Conservation (phyloP, 2,113 vertebrate species). For the Pterocles burchelli region DNA sequence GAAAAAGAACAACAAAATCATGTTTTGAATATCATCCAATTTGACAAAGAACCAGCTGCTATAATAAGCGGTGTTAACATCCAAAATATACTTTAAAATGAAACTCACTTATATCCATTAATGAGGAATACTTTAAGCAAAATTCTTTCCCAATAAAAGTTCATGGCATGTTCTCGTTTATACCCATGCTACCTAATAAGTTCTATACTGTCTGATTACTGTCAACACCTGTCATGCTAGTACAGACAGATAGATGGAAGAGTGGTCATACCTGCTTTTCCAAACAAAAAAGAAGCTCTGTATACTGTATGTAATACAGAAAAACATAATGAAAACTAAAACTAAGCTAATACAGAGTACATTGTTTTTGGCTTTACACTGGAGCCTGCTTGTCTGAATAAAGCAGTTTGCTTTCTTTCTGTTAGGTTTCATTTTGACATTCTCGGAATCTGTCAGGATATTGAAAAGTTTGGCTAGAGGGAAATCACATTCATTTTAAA, state of each 20-base stretch:
- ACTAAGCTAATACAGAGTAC: background rate
- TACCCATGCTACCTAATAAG: background rate
- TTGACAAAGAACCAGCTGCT: constrained; percentile 44
- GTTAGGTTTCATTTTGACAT: background rate
- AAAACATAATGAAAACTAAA: background rate
- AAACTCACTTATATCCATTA: background rate
- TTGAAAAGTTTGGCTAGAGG: constrained; percentile 14
- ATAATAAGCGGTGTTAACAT: constrained; percentile 11
- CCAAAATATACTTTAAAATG: background rate
- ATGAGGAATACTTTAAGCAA: background rate
- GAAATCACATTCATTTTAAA: constrained; percentile 1
- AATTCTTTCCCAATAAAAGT: background rate
- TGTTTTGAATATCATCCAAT: constrained; percentile 40
- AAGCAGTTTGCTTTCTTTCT: background rate
- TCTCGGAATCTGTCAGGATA: background rate
- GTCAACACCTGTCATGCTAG: background rate
- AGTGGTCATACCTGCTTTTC: background rate
- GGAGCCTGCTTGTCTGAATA: background rate
- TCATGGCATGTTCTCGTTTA: background rate
- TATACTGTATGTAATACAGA: background rate
- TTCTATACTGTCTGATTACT: background rate
- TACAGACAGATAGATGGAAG: background rate
- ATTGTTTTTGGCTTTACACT: background rate
- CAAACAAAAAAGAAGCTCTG: background rate
- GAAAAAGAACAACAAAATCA: constrained; percentile 54